Conservation (phyloP, 1,140 invertebrate species). For the Drosophila melanica region DNA sequence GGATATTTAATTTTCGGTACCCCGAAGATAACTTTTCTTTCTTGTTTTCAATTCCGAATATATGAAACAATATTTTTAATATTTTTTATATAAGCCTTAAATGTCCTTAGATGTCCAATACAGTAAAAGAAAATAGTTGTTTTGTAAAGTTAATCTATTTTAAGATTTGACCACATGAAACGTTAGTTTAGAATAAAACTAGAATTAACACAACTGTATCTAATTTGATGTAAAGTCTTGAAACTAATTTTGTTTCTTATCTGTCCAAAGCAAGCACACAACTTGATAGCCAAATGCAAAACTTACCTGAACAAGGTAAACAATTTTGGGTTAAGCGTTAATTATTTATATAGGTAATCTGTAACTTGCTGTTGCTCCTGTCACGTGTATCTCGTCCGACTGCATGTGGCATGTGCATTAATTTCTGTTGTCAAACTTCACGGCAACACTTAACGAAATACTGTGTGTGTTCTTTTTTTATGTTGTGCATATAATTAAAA, state of each 20-base stretch:
- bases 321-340: neutral
- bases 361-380: neutral
- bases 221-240: neutral
- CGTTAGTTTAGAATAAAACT: too few species aligned
- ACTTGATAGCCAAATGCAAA: neutral
- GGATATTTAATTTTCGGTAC: too few species aligned
- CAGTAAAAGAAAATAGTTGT: neutral
- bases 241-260: slow-evolving; percentile 6
- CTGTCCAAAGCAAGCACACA: slow-evolving; percentile 24
- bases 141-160: neutral
- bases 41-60: too few species aligned
- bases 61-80: too few species aligned
- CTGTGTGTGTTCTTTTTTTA: slow-evolving; percentile 52
- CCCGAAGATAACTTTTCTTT: too few species aligned
- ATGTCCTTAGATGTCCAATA: too few species aligned
- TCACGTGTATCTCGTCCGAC: slow-evolving; percentile 4
- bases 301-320: neutral
- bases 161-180: neutral
- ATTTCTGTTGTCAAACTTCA: slow-evolving; percentile 76
- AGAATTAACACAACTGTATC: neutral
- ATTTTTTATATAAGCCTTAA: too few species aligned
- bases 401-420: slow-evolving; percentile 51
- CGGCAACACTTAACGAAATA: slow-evolving; percentile 67
- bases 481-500: slow-evolving; percentile 76
- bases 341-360: neutral